A percentile compares a stretch with the other conserved stretches of the same genome.
These are phyloP conservation scores for Poliocrania exsul DNA, from an alignment of 2,797 vertebrate genomes.

Conservation along the genomic window DNA sequence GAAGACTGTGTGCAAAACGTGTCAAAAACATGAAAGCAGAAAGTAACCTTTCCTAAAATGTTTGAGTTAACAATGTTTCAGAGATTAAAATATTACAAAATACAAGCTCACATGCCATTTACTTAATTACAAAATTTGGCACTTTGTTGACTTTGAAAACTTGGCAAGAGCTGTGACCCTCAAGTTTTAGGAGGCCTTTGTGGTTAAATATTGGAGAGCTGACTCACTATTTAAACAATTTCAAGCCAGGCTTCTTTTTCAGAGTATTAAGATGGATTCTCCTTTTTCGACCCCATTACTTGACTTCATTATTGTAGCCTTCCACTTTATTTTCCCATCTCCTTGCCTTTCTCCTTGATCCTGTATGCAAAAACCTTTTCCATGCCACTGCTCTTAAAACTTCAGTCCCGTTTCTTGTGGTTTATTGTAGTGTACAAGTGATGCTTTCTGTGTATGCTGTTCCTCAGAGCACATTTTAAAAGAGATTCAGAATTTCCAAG, in stretches of 20 bases:
- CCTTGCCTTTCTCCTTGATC: neutral
- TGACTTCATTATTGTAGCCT: neutral
- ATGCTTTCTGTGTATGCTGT: neutral
- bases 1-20: neutral
- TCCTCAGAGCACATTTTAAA: neutral
- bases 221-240: slow-evolving; percentile 43
- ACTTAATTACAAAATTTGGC: slow-evolving; percentile 7
- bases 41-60: neutral
- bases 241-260: slow-evolving; percentile 23
- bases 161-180: neutral
- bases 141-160: slow-evolving; percentile 10
- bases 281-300: neutral
- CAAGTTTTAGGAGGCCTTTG: slow-evolving; percentile 37
- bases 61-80: neutral
- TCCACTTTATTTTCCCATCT: neutral
- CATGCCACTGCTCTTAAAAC: neutral
- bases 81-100: slow-evolving; percentile 11
- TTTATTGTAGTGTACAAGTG: neutral
- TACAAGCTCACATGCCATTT: neutral
- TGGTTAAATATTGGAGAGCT: slow-evolving; percentile 38
- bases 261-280: slow-evolving; percentile 22
- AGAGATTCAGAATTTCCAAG: neutral
- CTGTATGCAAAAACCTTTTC: neutral
- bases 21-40: neutral
- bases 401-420: neutral